Evolutionary conservation across 1,140 invertebrate genomes (phyloP).

Genomic region (Bombus terrestris): DNA sequence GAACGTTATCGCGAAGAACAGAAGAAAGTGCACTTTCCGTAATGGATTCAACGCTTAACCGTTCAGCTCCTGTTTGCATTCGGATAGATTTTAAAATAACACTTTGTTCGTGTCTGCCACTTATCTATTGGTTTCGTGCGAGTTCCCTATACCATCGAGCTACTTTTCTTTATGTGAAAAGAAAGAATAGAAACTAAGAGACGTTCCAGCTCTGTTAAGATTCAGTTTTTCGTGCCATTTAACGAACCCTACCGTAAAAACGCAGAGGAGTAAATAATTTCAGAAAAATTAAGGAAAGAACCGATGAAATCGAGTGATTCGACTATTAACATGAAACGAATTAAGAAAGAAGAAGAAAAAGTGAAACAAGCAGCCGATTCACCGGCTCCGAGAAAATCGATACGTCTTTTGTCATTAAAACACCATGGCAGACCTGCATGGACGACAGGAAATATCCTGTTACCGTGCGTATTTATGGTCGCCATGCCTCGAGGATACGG

Average conservation of each 20-base stretch:
- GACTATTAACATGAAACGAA: no score
- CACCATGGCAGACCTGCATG: conserved; percentile 37
- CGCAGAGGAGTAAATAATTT: no score
- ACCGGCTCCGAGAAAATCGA: conserved; percentile 52
- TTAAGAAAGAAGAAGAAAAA: background rate
- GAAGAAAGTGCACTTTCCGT: conserved; percentile 9
- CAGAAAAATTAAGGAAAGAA: no score
- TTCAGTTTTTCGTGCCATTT: no score
- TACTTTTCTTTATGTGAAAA: no score
- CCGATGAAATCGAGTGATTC: background rate
- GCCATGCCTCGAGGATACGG: conserved; percentile 42
- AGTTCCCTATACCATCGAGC: no score
- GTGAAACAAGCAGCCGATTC: conserved; percentile 26
- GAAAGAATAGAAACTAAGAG: no score
- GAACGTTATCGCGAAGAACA: conserved; percentile 27
- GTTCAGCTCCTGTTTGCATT: background rate
- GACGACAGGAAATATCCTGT: conserved; percentile 72
- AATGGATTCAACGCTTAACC: background rate
- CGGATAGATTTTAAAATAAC: background rate
- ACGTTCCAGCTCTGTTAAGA: no score
- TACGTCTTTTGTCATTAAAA: conserved; percentile 66
- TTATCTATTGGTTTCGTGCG: background rate
- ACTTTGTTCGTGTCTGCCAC: background rate
- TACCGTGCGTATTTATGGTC: conserved; percentile 68
- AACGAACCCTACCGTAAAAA: no score